Evolutionary conservation across 2,888 invertebrate species (phyloP).

Genomic region (Biston stratarius): DNA sequence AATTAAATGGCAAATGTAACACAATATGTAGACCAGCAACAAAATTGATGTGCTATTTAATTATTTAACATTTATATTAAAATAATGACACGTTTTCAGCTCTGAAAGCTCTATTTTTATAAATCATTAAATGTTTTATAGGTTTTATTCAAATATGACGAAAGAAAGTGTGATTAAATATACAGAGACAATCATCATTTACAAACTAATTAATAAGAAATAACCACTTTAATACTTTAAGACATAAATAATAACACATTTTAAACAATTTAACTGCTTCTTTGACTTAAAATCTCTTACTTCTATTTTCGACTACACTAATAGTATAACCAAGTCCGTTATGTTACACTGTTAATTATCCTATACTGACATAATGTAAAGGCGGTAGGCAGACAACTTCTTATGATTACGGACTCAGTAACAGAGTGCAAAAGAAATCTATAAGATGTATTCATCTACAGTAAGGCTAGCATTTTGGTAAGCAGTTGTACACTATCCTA

Average conservation of each 20-base stretch:
- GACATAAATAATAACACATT: conserved; percentile 87
- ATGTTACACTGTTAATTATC: conserved; percentile 80
- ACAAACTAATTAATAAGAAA: conserved; percentile 87
- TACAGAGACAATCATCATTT: conserved; percentile 81
- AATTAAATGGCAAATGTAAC: neutral
- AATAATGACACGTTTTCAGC: neutral
- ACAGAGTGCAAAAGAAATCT: conserved; percentile 67
- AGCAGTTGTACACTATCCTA: neutral
- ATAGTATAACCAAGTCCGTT: conserved; percentile 85
- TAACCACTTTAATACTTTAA: conserved; percentile 87
- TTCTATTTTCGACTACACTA: conserved; percentile 83
- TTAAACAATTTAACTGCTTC: conserved; percentile 86
- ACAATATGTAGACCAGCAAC: neutral
- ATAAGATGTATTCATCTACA: conserved; percentile 27
- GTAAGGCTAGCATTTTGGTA: conserved; percentile 31
- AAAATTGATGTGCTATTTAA: neutral
- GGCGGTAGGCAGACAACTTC: conserved; percentile 86
- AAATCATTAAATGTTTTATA: conserved; percentile 64
- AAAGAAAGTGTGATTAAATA: conserved; percentile 70
- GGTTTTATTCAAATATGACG: conserved; percentile 71
- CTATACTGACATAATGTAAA: conserved; percentile 85
- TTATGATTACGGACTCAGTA: conserved; percentile 81
- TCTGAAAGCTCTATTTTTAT: neutral
- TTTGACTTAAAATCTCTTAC: conserved; percentile 86
- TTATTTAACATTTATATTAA: neutral